Evolutionary conservation across 1,140 invertebrate genomes (phyloP), one percentile per base, ranked within the genome.

Genomic region (Aphidius ervi): DNA sequence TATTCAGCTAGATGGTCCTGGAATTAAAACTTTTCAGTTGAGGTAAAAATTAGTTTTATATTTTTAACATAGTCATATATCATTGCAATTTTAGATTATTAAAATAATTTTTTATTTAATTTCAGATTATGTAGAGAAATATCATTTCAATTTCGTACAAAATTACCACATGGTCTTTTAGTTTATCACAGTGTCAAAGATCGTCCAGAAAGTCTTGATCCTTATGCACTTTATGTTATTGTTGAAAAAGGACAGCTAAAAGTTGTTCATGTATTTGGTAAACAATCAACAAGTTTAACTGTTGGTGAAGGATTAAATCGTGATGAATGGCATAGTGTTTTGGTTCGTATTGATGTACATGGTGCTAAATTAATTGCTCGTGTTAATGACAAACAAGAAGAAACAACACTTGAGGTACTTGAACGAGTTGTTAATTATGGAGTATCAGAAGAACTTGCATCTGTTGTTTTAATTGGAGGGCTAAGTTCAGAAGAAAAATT

Each of bases 131-230:
- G 90, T 71, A 83, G 91, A 67, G 89, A 92, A 77, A 93, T 94
- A 76, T 92, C 89, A 23, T 92, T 94, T 72, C 87, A 91, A 75
- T 93, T 93, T 74, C 87, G 91, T 31, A 94, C 92, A 47, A 83
- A 90, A 72, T 80, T 93, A 63, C 91, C 92, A 6, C 92, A 94
- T 74, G 92, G 92, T 9, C 81, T 94, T 9, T 75, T 95, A 46
- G 89, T 93, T 5, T 94, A 94, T 76, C 92, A 95, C 73, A 93
- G 92, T 74, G 90, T 94, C 31, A 92, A 92, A 76, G 88, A 92
- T 74, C 75, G 83, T 37, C 89, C 90, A 37, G 85, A 87, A 60
- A 85, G 87, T 55, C 79, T 88, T 9, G 86, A 88, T 67, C 91
- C 91, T 9, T 93, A 94, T 70, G 92, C 92, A 58, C 81, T 94